Evolutionary conservation across 2,888 invertebrate species (phyloP), one percentile per base, ranked within the genome.

Genomic region (Rhagonycha fulva): DNA sequence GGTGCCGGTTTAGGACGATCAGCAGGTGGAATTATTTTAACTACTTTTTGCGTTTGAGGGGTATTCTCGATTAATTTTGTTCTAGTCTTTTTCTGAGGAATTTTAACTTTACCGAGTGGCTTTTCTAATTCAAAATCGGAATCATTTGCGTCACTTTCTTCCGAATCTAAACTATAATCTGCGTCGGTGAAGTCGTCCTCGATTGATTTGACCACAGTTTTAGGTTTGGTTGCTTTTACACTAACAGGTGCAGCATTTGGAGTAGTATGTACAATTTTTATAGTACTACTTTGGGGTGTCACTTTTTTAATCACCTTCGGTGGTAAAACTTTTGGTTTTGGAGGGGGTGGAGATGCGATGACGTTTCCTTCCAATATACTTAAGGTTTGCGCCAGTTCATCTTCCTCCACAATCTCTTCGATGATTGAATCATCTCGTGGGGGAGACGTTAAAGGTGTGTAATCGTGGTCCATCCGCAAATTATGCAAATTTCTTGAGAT

Each of bases 391-490:
- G 84, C 87, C 68, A 88, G 77, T 80, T 88, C 88, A 81, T 88
- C 87, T 19, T 80, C 62, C 66, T 81, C 82, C 63, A 79, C 66
- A 63, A 79, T 77, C n/a, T 82, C 82, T 47, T 47, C 47, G 62
- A 84, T 79, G 12, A 78, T 85, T 68, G 74, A 85, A 9, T 81
- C 84, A 78, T 86, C 86, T 83, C 91, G 91, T 82, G 91, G 91
- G 30, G 93, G 92, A 74, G 93, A 93, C 32, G 91, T 92, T 60
- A 92, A 90, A 67, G 92, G 91, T 66, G 95, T 95, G 81, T 95
- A 95, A 84, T 95, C 95, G 84, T 96, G 95, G 86, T 95, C 95
- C 88, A 95, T 92, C 83, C 92, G 91, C 81, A 94, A 91, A 82
- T 92, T 89, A 75, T 92, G 89, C 63, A 88, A 82, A 80, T 87